Evolutionary conservation across 2,888 invertebrate species (phyloP), one percentile per base, ranked within the genome.

Genomic region (Patella ulyssiponensis): DNA sequence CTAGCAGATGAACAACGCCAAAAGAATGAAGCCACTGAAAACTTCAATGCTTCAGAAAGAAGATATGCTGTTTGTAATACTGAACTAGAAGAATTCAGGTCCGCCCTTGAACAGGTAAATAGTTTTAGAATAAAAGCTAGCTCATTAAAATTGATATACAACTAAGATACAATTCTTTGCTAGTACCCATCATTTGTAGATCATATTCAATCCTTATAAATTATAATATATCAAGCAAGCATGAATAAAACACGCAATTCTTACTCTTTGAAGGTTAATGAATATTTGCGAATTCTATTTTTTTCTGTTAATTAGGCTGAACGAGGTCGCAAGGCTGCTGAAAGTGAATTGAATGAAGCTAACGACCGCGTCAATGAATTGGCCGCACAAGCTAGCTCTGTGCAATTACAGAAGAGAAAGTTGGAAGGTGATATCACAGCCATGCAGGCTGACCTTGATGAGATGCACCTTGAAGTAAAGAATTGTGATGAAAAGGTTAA

Each of bases 361-460:
- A 64, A 23, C 23, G 64, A 64, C 23, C 64, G 64, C 23, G 64
- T 64, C 23, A 64, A 98, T 93, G 99, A 99, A 93, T 94, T 98
- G 85, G 95, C 96, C 90, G 97, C 97, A 88, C 96, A 97, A 93
- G 96, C 95, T 93, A 96, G 96, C 84, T 97, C 97, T 89, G 95
- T 98, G 91, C 96, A 96, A 83, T 97, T 97, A 89, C 96, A 97
- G 94, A 98, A 98, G 96, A 96, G 98, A 95, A 98, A 99, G 94
- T 94, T 99, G 93, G 98, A 99, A 93, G 96, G 96, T 23, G 64
- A 64, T 94, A 94, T 99, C 92, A 97, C 98, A 94, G 98, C 98
- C 88, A 95, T 98, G 92, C 98, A 98, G 94, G 94, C 97, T 92
- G 98, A 99, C 93, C 95, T 98, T 92, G 98, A 98, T 93, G 98